Conservation (phyloP, 2,888 invertebrate species). For the Drosophila hamatofila region DNA sequence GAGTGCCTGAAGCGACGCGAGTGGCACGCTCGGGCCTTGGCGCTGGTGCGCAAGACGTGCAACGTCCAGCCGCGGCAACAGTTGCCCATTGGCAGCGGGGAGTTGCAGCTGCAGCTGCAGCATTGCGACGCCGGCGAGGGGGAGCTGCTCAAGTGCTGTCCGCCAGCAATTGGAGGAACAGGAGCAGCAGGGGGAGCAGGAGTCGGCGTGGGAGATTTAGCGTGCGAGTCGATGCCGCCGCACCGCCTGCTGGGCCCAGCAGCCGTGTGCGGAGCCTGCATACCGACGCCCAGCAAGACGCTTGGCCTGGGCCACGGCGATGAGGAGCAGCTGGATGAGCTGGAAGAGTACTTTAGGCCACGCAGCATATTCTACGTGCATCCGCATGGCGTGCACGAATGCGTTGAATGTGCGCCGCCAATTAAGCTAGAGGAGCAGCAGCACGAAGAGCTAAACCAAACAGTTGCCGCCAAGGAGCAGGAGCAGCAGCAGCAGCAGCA, state of each 20-base stretch:
- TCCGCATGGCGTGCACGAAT: constrained; percentile 88
- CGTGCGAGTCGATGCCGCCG: constrained; percentile 88
- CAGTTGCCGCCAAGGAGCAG: constrained; percentile 2
- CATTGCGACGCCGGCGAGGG: constrained; percentile 76
- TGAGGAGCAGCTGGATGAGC: constrained; percentile 85
- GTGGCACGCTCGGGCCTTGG: constrained; percentile 85
- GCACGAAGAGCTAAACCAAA: neutral
- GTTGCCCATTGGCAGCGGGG: constrained; percentile 53
- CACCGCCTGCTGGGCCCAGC: constrained; percentile 89
- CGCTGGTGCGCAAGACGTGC: constrained; percentile 85
- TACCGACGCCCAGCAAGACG: constrained; percentile 82
- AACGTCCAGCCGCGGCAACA: constrained; percentile 81
- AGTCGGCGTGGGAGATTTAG: neutral
- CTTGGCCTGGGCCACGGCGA: constrained; percentile 37
- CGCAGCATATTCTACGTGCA: constrained; percentile 90
- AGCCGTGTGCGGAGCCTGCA: constrained; percentile 90
- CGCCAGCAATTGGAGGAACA: constrained; percentile 16
- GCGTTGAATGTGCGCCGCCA: constrained; percentile 84
- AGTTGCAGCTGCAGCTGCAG: constrained; percentile 66
- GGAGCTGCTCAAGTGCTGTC: constrained; percentile 74
- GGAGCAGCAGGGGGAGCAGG: neutral
- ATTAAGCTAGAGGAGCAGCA: constrained; percentile 3
- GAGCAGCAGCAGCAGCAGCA: constrained; percentile 18
- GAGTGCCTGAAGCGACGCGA: constrained; percentile 85
- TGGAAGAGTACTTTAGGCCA: constrained; percentile 88